Base-by-base conservation (phyloP, 2,888 invertebrate species). In the Ichneumoninae sp. region DNA sequence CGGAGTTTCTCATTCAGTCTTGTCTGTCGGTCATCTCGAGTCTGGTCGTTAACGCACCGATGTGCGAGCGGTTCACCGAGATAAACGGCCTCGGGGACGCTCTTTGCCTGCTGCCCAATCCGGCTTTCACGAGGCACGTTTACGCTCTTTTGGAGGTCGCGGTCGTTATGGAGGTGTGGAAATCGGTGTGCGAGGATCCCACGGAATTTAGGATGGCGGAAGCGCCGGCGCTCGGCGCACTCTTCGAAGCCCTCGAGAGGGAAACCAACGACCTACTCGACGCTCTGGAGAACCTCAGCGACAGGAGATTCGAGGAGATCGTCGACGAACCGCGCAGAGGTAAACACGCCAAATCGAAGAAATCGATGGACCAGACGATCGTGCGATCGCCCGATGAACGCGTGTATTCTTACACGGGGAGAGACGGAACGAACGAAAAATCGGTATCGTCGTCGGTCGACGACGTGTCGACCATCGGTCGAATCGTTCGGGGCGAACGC, bases 121-220 rank as follows among this genome's bases (percentile, higher is more conserved):
- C 94, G 0, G 94, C 94, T 70, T 96, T 96, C 86, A 95, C 95
- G 0, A 95, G 95, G 84, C 94, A 94, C 81, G 95, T 96, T 88
- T 96, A 96, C 88, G 94, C 95, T 1, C 94, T 96, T 60, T 92
- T 96, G 22, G 96, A 96, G 90, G 95, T 96, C 77, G 94, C 95
- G 0, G 95, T 95, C 1, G 94, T 95, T 3, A 95, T 96, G 74
- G 96, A 96, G 88, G 95, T 96, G 68, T 95, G 94, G 89, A 95
- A 94, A 82, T 90, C 94, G 3, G 93, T 93, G 81, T 94, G 94
- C 80, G 82, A 87, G 50, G 89, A 89, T 81, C 76, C 75, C 5
- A 69, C 62, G 26, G 80, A 80, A 47, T 36, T 72, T 2, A 33
- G 81, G 33, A 7, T 87, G 3, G 44, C 76, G 30, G 86, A 86